A percentile compares a stretch with the other conserved stretches of the same genome.
Conservation (phyloP, 1,140 invertebrate genomes). For the Drosophila nasuta region DNA sequence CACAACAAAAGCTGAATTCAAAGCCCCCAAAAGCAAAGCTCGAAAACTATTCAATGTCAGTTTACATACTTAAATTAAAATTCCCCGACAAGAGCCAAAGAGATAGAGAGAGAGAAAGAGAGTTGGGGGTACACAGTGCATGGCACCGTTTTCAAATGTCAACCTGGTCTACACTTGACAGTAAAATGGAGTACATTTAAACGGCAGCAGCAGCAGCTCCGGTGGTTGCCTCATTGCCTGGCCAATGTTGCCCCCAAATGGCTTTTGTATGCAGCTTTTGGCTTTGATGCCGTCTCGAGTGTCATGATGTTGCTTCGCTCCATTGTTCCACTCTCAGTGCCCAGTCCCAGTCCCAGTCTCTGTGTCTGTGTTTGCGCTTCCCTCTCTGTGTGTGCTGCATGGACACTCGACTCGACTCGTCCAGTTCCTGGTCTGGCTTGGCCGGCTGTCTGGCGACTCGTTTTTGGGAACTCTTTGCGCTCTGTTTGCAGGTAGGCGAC, state of each 20-base stretch:
- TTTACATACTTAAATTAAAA: constrained; percentile 84
- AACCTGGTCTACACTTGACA: constrained; percentile 77
- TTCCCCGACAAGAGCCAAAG: constrained; percentile 60
- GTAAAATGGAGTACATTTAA: constrained; percentile 83
- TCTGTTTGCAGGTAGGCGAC: constrained; percentile 68
- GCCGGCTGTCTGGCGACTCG: constrained; percentile 1
- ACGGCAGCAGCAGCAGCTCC: constrained; percentile 60
- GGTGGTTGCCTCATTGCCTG: constrained; percentile 5
- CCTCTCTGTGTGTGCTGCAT: neutral
- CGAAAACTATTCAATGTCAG: constrained; percentile 81
- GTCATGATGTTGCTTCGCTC: constrained; percentile 60
- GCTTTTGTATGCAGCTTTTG: constrained; percentile 62
- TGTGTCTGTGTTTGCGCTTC: too few species aligned
- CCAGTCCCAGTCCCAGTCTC: neutral
- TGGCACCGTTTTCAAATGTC: constrained; percentile 68
- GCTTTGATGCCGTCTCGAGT: constrained; percentile 68
- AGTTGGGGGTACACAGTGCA: constrained; percentile 15
- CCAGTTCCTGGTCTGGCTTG: neutral
- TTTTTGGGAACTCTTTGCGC: constrained; percentile 11
- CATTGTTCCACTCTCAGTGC: constrained; percentile 47
- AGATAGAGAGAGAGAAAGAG: constrained; percentile 24
- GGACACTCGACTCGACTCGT: neutral
- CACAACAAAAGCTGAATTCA: constrained; percentile 54
- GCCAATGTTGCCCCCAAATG: constrained; percentile 31
- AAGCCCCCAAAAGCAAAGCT: constrained; percentile 18